phyloP scores from a whole-genome alignment of 2,888 invertebrate species.

The Philereme vetulata region DNA sequence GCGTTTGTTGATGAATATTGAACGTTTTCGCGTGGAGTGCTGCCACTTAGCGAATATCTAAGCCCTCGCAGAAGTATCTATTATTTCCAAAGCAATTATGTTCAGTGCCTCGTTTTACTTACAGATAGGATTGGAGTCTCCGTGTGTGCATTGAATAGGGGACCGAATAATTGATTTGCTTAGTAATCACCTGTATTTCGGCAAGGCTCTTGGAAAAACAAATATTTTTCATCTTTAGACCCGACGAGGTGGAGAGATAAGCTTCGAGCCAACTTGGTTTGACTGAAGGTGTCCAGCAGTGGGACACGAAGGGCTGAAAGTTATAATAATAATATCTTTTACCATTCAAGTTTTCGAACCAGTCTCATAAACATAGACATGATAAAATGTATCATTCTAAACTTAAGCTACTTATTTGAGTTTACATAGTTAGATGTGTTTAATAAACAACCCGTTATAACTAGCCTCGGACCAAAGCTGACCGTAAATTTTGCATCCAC shows the following conservation, averaged over 20 bases:
- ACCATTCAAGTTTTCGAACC: not conserved
- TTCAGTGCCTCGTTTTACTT: conserved; percentile 61
- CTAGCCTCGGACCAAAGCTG: conserved; percentile 13
- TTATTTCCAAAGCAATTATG: conserved; percentile 72
- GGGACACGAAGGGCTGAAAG: too few relatives aligned
- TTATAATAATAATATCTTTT: not conserved
- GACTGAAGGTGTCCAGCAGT: too few relatives aligned
- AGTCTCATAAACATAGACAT: not conserved
- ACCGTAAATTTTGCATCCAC: conserved; percentile 4
- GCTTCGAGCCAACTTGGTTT: too few relatives aligned
- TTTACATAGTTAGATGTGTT: conserved; percentile 27
- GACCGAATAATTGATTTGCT: conserved; percentile 59
- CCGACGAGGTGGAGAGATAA: too few relatives aligned
- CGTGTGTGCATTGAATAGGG: conserved; percentile 58
- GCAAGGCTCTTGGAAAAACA: conserved; percentile 21
- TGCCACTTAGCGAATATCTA: conserved; percentile 49
- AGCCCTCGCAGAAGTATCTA: conserved; percentile 57
- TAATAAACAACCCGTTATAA: conserved; percentile 2
- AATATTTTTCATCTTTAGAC: not conserved
- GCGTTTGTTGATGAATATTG: conserved; percentile 60
- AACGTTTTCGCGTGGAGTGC: conserved; percentile 50
- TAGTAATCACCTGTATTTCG: conserved; percentile 55
- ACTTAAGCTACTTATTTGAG: not conserved
- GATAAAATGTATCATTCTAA: not conserved
- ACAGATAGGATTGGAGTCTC: conserved; percentile 55